Evolutionary conservation across 2,888 invertebrate species (phyloP).

Genomic region (Margaritifera margaritifera): DNA sequence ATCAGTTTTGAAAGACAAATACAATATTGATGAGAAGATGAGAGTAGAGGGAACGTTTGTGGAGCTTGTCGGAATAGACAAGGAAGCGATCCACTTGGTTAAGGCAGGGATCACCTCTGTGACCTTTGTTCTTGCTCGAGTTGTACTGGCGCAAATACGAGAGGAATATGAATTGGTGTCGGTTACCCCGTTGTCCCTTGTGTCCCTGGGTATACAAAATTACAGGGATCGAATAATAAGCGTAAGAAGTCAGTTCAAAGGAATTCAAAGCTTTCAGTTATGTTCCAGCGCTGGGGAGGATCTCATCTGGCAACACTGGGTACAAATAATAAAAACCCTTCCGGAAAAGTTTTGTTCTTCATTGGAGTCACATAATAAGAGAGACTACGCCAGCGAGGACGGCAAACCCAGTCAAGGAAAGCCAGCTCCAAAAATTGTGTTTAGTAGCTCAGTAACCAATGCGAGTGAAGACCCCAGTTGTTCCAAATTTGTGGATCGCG

Average conservation of each 20-base stretch:
- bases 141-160: neutral
- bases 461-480: too few relatives aligned
- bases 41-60: constrained; percentile 6
- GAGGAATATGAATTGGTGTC: constrained; percentile 7
- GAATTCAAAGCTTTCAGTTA: constrained; percentile 2
- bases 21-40: constrained; percentile 4
- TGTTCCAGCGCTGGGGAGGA: constrained; percentile 5
- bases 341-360: too few relatives aligned
- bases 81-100: constrained; percentile 5
- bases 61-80: constrained; percentile 1
- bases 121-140: constrained; percentile 5
- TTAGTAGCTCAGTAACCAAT: too few relatives aligned
- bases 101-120: constrained; percentile 5
- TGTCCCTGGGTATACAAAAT: constrained; percentile 4
- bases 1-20: constrained; percentile 2
- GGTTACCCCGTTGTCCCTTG: constrained; percentile 3
- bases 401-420: too few relatives aligned
- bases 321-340: too few relatives aligned
- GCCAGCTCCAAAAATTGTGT: too few relatives aligned
- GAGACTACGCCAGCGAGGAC: too few relatives aligned
- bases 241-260: constrained; percentile 6
- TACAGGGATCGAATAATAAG: constrained; percentile 4
- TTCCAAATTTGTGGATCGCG: too few relatives aligned
- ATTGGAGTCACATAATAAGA: too few relatives aligned
- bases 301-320: neutral